Evolutionary conservation across 2,113 vertebrate species (phyloP).

Genomic region (Galemys pyrenaicus): DNA sequence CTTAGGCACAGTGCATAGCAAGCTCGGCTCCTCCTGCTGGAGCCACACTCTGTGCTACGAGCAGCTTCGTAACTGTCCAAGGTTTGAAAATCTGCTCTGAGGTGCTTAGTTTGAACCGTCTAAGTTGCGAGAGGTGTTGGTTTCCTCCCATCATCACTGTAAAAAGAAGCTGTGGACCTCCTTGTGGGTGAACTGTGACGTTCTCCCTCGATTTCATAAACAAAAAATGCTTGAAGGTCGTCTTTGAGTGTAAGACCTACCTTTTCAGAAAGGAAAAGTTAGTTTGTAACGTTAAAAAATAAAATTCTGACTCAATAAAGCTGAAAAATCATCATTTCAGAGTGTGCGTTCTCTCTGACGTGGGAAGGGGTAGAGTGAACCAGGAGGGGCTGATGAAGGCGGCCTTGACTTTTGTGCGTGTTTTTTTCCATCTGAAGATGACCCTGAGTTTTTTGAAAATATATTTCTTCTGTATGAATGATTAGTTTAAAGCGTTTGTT

Average conservation of each 20-base stretch:
- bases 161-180: conserved; percentile 81
- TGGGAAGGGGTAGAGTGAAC: conserved; percentile 14
- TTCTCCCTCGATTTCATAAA: conserved; percentile 75
- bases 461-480: conserved; percentile 35
- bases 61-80: conserved; percentile 47
- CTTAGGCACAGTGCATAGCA: conserved; percentile 44
- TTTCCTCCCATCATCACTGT: conserved; percentile 82
- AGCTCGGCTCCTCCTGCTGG: conserved; percentile 19
- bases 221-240: conserved; percentile 77
- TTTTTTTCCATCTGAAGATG: conserved; percentile 27
- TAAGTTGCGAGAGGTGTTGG: conserved; percentile 79
- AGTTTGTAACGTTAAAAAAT: conserved; percentile 84
- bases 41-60: conserved; percentile 49
- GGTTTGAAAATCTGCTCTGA: conserved; percentile 69
- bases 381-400: neutral
- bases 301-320: conserved; percentile 86
- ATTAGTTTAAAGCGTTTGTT: conserved; percentile 26
- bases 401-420: neutral
- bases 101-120: conserved; percentile 75
- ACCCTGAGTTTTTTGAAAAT: neutral
- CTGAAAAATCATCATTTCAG: conserved; percentile 80
- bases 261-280: conserved; percentile 83
- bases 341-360: conserved; percentile 78
- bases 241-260: conserved; percentile 81
- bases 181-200: conserved; percentile 77